These are phyloP conservation scores for Heterodera schachtii DNA, from an alignment of 1,140 invertebrate genomes.

Conservation along the genomic window DNA sequence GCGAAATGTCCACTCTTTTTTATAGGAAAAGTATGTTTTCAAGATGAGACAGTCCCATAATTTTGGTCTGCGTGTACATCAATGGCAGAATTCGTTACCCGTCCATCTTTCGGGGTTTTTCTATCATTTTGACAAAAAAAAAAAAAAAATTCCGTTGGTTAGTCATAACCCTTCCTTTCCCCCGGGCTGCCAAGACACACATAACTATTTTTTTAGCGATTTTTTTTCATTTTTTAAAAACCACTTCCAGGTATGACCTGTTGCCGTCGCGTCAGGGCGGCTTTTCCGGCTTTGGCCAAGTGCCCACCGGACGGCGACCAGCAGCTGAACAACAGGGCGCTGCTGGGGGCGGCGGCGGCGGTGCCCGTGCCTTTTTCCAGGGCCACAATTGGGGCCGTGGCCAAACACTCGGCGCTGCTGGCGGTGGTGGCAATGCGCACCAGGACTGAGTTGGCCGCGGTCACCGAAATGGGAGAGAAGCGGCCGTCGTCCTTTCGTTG, in stretches of 20 bases:
- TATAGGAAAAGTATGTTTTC: too few species aligned
- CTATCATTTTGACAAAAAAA: too few species aligned
- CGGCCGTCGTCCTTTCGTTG: not conserved
- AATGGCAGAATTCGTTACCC: too few species aligned
- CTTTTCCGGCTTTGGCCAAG: conserved; percentile 54
- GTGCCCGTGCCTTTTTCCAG: conserved; percentile 5
- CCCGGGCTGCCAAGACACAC: too few species aligned
- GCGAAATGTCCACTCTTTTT: conserved; percentile 17
- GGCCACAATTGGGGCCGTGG: conserved; percentile 53
- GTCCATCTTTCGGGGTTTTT: too few species aligned
- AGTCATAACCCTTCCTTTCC: too few species aligned
- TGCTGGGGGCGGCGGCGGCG: conserved; percentile 22
- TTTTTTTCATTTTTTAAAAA: too few species aligned
- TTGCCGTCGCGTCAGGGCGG: conserved; percentile 53
- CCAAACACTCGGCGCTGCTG: conserved; percentile 38
- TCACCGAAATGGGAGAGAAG: too few species aligned
- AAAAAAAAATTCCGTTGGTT: too few species aligned
- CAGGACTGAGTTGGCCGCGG: not conserved
- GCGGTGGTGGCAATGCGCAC: conserved; percentile 35
- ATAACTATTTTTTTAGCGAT: too few species aligned
- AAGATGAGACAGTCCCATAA: too few species aligned
- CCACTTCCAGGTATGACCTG: conserved; percentile 48
- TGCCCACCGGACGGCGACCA: conserved; percentile 43
- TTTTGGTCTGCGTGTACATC: too few species aligned
- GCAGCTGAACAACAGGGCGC: conserved; percentile 30